phyloP scores from a whole-genome alignment of 2,888 invertebrate genomes.

The Thera britannica region DNA sequence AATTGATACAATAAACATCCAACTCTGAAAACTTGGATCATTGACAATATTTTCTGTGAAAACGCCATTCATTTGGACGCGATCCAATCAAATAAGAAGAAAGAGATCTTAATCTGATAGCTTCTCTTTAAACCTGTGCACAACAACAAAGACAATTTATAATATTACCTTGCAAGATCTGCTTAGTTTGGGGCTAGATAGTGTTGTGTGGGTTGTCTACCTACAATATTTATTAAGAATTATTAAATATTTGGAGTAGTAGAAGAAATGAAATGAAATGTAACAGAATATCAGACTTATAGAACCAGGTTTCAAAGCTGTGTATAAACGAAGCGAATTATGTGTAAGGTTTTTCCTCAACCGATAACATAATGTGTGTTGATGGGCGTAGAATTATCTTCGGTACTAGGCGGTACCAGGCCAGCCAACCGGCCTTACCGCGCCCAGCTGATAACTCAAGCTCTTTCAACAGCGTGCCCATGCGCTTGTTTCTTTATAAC shows the following conservation, averaged over 20 bases:
- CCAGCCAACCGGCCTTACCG: conserved; percentile 64
- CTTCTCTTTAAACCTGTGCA: conserved; percentile 20
- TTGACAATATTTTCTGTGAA: conserved; percentile 38
- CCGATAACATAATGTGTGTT: conserved; percentile 34
- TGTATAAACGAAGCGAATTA: conserved; percentile 13
- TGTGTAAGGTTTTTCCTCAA: conserved; percentile 32
- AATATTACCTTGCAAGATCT: too few species aligned
- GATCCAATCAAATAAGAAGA: conserved; percentile 36
- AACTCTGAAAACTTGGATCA: conserved; percentile 31
- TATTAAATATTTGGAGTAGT: not conserved
- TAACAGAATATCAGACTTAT: not conserved
- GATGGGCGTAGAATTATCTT: conserved; percentile 68
- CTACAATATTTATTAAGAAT: too few species aligned
- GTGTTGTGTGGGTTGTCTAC: too few species aligned
- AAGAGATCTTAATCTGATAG: conserved; percentile 24
- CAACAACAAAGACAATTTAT: conserved; percentile 14
- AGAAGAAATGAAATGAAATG: not conserved
- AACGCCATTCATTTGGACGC: conserved; percentile 32
- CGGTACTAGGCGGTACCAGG: conserved; percentile 72
- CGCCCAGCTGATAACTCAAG: conserved; percentile 67
- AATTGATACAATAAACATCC: conserved; percentile 12
- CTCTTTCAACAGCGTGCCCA: conserved; percentile 57
- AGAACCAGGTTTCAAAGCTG: not conserved
- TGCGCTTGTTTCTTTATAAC: conserved; percentile 49
- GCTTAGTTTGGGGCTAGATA: too few species aligned